A percentile compares a stretch with the other conserved stretches of the same genome.
Evolutionary conservation across 2,888 invertebrate species (phyloP).

Genomic region (Nephrotoma appendiculata): DNA sequence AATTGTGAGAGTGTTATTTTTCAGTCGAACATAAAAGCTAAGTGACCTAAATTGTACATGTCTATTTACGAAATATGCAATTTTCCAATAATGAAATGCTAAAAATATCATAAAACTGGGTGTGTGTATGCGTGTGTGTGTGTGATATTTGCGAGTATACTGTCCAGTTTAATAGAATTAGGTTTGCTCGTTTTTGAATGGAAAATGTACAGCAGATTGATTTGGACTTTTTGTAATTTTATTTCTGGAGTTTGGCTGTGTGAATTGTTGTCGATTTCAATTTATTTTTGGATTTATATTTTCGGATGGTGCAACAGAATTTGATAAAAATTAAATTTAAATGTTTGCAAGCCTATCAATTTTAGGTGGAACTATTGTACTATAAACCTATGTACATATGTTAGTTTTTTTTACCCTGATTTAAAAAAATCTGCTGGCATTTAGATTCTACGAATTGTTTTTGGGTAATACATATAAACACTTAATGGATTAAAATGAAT

Average conservation of each 20-base stretch:
- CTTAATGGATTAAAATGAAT: not conserved
- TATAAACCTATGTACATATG: not conserved
- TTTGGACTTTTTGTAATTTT: not conserved
- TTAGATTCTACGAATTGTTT: not conserved
- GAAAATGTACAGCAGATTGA: not conserved
- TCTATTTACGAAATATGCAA: not conserved
- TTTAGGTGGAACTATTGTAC: not conserved
- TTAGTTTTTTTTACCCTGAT: not conserved
- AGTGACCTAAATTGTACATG: not conserved
- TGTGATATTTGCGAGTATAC: not conserved
- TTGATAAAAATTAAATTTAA: not conserved
- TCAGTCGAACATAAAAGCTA: not conserved
- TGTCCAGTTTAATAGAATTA: not conserved
- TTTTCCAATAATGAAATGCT: not conserved
- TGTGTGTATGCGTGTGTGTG: not conserved
- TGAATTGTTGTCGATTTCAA: not conserved
- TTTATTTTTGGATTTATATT: not conserved
- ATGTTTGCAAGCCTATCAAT: not conserved
- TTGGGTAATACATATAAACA: not conserved
- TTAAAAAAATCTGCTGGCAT: not conserved
- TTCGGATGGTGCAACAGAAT: not conserved
- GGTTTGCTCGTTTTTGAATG: not conserved
- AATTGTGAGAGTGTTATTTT: not conserved
- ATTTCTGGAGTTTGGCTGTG: not conserved
- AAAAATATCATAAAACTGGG: not conserved